Evolutionary conservation across 2,888 invertebrate species (phyloP), one percentile per base, ranked within the genome.

Genomic region (Ferdinandea cuprea): DNA sequence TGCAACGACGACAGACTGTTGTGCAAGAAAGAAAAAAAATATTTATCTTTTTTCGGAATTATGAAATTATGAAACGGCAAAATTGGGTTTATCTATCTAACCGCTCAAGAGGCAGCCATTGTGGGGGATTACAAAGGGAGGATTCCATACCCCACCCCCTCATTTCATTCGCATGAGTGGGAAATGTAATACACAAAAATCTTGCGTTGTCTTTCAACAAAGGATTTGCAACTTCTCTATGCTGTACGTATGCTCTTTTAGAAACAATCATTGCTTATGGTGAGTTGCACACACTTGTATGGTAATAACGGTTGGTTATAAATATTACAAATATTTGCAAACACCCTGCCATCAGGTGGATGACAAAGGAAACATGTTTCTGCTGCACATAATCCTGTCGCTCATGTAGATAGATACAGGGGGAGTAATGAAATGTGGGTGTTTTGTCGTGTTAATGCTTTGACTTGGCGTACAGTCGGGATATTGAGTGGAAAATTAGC

Each of bases 401-500:
- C n/a, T n/a, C n/a, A 13, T 35, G 25, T 65, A 25, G 40, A 15
- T 46, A n/a, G n/a, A n/a, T n/a, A n/a, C n/a, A n/a, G n/a, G n/a
- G 15, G 8, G 48, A 66, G 50, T 48, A 56, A 66, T 74, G 48
- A 66, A 40, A 56, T 58, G 35, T 42, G 17, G 19, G 19, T 74
- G 58, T 1, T 66, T 74, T 74, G 50, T 44, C 35, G 48, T 40
- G 48, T 58, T 42, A 32, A 17, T 32, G 42, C 35, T 17, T 52
- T 58, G 58, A 46, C 44, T 44, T 61, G 69, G 2, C 25, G 44
- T 35, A n/a, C n/a, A 54, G 25, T 42, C 21, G 44, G 32, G 68
- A 52, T 69, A 76, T 76, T 76, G 68, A 61, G 76, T 56, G 59
- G 76, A 69, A 69, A 76, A 76, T 76, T 59, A 61, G 19, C 59